phyloP scores from a whole-genome alignment of 2,797 vertebrate species.

The Diplodus puntazzo region DNA sequence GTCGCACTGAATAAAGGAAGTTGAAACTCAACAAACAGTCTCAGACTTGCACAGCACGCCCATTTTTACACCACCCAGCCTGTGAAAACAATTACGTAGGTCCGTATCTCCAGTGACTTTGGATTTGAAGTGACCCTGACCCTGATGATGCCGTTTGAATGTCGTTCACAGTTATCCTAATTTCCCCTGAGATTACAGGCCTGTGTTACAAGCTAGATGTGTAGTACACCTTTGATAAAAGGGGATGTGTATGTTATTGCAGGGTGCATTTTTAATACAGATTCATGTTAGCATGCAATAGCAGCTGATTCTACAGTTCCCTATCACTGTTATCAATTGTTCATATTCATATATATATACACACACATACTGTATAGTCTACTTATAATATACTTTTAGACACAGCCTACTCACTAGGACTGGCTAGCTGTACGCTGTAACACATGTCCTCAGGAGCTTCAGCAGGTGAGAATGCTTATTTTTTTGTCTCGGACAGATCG shows the following conservation, averaged over 20 bases:
- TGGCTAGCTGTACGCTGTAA: background rate
- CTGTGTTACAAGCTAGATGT: background rate
- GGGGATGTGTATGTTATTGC: background rate
- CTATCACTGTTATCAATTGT: too few relatives aligned
- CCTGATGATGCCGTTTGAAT: background rate
- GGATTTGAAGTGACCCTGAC: too few relatives aligned
- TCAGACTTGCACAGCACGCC: background rate
- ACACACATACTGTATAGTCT: too few relatives aligned
- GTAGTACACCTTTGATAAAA: background rate
- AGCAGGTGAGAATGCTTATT: background rate
- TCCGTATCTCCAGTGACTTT: too few relatives aligned
- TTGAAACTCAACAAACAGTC: background rate
- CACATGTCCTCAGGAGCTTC: background rate
- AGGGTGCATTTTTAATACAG: too few relatives aligned
- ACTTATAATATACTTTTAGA: too few relatives aligned
- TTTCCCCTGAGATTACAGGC: background rate
- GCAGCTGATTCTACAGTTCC: too few relatives aligned
- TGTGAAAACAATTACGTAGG: background rate
- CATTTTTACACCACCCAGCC: background rate
- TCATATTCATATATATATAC: too few relatives aligned
- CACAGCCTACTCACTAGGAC: too few relatives aligned
- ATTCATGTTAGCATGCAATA: too few relatives aligned
- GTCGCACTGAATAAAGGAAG: slow-evolving; percentile 9
- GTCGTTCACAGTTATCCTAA: background rate
- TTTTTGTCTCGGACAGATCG: background rate